Percentiles rank a stretch among this genome's conserved stretches.
Conservation (phyloP, 2,797 vertebrate species). For the Rhincodon typus region DNA sequence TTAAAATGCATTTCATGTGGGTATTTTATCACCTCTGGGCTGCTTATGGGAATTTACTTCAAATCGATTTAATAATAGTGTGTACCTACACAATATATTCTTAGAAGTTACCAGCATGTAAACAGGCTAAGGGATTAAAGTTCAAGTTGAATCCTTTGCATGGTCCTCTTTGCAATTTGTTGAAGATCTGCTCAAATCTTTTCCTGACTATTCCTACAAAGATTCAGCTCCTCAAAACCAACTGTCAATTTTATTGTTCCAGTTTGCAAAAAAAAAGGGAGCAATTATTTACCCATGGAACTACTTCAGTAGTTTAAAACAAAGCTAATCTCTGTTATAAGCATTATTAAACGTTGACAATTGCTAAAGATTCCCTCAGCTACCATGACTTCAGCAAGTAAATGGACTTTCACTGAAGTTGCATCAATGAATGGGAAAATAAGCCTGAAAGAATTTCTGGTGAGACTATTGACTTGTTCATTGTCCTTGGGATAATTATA, state of each 20-base stretch:
- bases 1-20: not conserved
- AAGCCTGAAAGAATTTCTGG: not conserved
- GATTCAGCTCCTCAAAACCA: not conserved
- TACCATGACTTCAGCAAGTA: not conserved
- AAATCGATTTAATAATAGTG: not conserved
- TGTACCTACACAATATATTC: not conserved
- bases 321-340: not conserved
- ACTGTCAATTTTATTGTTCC: not conserved
- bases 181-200: not conserved
- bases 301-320: not conserved
- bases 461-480: not conserved
- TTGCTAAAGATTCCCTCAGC: not conserved
- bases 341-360: not conserved
- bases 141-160: not conserved
- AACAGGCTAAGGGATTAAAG: not conserved
- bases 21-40: too few species aligned
- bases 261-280: not conserved
- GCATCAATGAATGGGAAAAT: not conserved
- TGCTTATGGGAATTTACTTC: not conserved
- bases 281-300: not conserved
- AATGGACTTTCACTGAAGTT: not conserved
- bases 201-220: not conserved
- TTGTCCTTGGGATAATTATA: not conserved
- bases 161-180: not conserved
- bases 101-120: not conserved